Percentiles rank a stretch among this genome's conserved stretches.
These are phyloP conservation scores for Sylvia atricapilla DNA, from an alignment of 2,113 vertebrate species.

Conservation along the genomic window DNA sequence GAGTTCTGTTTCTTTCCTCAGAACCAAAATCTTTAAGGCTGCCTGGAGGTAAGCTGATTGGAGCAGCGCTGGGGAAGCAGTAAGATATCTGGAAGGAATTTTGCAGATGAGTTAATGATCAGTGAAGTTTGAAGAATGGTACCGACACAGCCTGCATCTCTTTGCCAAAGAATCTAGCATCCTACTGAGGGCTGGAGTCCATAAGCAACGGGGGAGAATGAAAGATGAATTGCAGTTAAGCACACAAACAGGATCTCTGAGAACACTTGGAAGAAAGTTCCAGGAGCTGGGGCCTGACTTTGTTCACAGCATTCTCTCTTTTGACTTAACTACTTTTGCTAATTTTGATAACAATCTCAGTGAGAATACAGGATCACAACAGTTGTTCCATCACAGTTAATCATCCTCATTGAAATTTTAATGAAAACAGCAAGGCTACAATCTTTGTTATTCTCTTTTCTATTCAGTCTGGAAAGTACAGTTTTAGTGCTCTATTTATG, in stretches of 20 bases:
- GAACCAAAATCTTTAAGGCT: neutral
- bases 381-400: neutral
- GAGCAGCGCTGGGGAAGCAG: neutral
- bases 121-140: slow-evolving; percentile 41
- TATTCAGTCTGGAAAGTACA: neutral
- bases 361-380: neutral
- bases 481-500: slow-evolving; percentile 15
- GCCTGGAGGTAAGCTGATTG: neutral
- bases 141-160: slow-evolving; percentile 21
- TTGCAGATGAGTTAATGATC: slow-evolving; percentile 65
- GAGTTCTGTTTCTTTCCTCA: neutral
- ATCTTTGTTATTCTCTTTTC: neutral
- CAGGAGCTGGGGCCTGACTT: neutral
- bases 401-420: neutral
- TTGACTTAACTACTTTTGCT: slow-evolving; percentile 1
- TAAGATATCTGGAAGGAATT: slow-evolving; percentile 45
- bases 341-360: slow-evolving; percentile 11
- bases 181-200: slow-evolving; percentile 55
- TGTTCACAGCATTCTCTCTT: neutral
- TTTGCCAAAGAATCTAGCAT: slow-evolving; percentile 46
- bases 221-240: slow-evolving; percentile 35
- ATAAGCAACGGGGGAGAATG: neutral
- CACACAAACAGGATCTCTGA: slow-evolving; percentile 1
- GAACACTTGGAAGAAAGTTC: neutral
- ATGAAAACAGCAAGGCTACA: slow-evolving; percentile 14